phyloP scores from a whole-genome alignment of 2,888 invertebrate species.

The Isotomurus palustris region DNA sequence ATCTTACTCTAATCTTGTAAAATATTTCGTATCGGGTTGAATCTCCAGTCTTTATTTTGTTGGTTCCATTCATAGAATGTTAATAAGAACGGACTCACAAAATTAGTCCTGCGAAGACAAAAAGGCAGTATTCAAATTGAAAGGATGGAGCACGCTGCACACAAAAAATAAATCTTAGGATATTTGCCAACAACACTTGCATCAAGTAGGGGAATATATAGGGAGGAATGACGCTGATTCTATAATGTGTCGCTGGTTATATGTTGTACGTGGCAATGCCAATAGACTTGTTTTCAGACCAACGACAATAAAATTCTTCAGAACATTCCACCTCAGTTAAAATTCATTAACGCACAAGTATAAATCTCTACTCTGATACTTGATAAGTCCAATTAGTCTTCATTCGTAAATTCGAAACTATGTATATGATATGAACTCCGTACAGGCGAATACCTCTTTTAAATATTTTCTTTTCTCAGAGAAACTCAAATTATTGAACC shows the following conservation, averaged over 20 bases:
- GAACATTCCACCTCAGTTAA: slow-evolving; percentile 4
- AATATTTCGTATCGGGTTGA: too few species aligned
- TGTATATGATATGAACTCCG: too few species aligned
- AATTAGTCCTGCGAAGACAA: slow-evolving; percentile 5
- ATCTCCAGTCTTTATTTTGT: too few species aligned
- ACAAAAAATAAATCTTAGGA: background rate
- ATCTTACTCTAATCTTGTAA: too few species aligned
- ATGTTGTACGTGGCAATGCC: too few species aligned
- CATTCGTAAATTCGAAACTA: background rate
- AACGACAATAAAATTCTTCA: slow-evolving; percentile 7
- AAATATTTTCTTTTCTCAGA: too few species aligned
- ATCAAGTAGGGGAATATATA: too few species aligned
- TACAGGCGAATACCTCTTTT: too few species aligned
- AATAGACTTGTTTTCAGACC: background rate
- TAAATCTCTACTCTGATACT: background rate
- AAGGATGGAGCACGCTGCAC: background rate
- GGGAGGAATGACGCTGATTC: too few species aligned
- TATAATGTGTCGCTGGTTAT: too few species aligned
- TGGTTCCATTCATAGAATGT: slow-evolving; percentile 8
- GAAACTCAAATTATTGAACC: background rate
- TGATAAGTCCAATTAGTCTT: slow-evolving; percentile 8
- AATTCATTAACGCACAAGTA: slow-evolving; percentile 2
- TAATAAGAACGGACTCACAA: slow-evolving; percentile 5
- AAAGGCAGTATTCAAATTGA: too few species aligned
- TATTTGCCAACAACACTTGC: background rate